phyloP scores from a whole-genome alignment of 2,888 invertebrate species.

The Philereme vetulata region DNA sequence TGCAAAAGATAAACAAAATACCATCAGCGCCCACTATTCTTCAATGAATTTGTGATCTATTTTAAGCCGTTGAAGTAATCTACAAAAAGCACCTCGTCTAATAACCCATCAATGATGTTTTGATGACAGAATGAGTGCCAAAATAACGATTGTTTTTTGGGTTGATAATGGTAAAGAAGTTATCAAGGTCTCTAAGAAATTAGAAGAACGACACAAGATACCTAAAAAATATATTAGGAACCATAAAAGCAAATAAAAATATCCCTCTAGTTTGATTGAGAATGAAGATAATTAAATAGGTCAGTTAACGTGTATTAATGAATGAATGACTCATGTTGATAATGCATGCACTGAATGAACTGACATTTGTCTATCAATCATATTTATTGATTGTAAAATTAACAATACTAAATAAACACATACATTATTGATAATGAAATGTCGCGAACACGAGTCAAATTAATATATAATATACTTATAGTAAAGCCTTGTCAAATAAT shows the following conservation, averaged over 20 bases:
- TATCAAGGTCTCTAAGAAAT: too few relatives aligned
- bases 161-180: too few relatives aligned
- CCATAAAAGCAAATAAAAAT: too few relatives aligned
- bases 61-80: constrained; percentile 18
- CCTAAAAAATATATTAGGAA: neutral
- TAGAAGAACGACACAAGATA: too few relatives aligned
- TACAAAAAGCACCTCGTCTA: neutral
- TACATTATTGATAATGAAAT: neutral
- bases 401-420: constrained; percentile 14
- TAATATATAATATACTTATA: too few relatives aligned
- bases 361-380: constrained; percentile 34
- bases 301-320: constrained; percentile 22
- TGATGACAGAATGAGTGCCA: too few relatives aligned
- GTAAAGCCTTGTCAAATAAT: too few relatives aligned
- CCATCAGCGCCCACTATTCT: constrained; percentile 19
- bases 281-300: constrained; percentile 22
- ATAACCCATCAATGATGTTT: neutral
- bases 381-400: constrained; percentile 16
- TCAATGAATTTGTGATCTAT: constrained; percentile 26
- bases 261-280: neutral
- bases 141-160: too few relatives aligned
- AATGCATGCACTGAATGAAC: constrained; percentile 29
- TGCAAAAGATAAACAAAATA: constrained; percentile 18
- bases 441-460: too few relatives aligned
- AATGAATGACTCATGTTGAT: constrained; percentile 33